These are phyloP conservation scores for Chlorocebus sabaeus DNA, from an alignment of 2,113 vertebrate genomes.

Conservation along the genomic window DNA sequence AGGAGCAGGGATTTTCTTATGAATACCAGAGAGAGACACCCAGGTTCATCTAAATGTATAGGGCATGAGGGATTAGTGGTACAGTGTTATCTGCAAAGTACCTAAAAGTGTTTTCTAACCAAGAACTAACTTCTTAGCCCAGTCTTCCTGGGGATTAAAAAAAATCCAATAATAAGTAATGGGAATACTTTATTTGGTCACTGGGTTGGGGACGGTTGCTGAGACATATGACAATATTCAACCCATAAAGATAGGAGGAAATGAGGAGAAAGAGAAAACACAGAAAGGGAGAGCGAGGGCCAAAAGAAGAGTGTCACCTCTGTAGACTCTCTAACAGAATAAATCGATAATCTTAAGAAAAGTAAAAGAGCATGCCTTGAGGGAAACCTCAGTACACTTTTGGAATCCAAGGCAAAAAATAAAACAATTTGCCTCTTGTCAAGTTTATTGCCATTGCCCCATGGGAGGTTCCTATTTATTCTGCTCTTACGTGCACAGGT, in stretches of 20 bases:
- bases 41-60: background rate
- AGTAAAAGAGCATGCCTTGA: background rate
- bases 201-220: background rate
- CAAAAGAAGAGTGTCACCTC: background rate
- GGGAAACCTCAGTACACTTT: background rate
- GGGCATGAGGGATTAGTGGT: background rate
- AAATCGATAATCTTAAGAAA: slow-evolving; percentile 8
- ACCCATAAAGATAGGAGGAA: background rate
- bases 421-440: slow-evolving; percentile 11
- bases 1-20: background rate
- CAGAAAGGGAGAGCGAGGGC: background rate
- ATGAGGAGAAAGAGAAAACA: background rate
- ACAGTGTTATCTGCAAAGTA: background rate
- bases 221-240: background rate
- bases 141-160: background rate
- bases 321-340: background rate
- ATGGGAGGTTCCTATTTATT: background rate
- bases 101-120: slow-evolving; percentile 6
- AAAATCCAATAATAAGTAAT: background rate
- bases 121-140: background rate
- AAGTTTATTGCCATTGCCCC: background rate
- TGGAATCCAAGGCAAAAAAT: slow-evolving; percentile 19
- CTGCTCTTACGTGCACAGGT: background rate
- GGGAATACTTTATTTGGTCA: slow-evolving; percentile 1
- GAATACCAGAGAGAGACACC: background rate